These are phyloP conservation scores for Fulica atra DNA, from an alignment of 2,113 vertebrate genomes.

Conservation along the genomic window DNA sequence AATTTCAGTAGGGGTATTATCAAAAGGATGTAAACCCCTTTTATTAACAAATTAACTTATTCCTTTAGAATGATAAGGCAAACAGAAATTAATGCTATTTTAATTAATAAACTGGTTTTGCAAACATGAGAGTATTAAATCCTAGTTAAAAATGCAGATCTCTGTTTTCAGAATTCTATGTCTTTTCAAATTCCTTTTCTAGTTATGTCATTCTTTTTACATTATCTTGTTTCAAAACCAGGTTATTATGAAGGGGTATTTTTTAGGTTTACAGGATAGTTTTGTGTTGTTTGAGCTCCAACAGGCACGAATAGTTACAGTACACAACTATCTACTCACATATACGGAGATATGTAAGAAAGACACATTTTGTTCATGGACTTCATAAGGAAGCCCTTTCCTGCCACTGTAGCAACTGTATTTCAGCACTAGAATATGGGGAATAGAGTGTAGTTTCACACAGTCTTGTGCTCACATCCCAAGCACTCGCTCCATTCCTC, in stretches of 20 bases:
- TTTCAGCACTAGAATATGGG: neutral
- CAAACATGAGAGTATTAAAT: neutral
- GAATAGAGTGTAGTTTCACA: neutral
- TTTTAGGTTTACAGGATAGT: neutral
- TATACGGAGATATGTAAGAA: neutral
- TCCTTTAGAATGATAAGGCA: neutral
- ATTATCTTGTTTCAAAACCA: neutral
- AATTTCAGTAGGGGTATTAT: neutral
- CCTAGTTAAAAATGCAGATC: neutral
- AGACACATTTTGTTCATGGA: neutral
- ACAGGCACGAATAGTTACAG: neutral
- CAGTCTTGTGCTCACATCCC: neutral
- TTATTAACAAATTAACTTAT: neutral
- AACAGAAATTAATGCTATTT: neutral
- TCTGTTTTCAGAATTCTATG: neutral
- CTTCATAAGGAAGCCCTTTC: neutral
- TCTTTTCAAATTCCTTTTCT: neutral
- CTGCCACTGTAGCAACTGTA: neutral
- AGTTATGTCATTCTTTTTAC: neutral
- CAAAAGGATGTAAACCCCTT: neutral
- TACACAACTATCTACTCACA: neutral
- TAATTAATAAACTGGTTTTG: neutral
- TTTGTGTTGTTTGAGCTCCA: neutral
- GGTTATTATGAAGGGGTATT: neutral
- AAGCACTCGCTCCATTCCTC: neutral